A percentile compares a stretch with the other conserved stretches of the same genome.
These are phyloP conservation scores for Diorhabda sublineata DNA, from an alignment of 1,140 invertebrate species.

Conservation along the genomic window DNA sequence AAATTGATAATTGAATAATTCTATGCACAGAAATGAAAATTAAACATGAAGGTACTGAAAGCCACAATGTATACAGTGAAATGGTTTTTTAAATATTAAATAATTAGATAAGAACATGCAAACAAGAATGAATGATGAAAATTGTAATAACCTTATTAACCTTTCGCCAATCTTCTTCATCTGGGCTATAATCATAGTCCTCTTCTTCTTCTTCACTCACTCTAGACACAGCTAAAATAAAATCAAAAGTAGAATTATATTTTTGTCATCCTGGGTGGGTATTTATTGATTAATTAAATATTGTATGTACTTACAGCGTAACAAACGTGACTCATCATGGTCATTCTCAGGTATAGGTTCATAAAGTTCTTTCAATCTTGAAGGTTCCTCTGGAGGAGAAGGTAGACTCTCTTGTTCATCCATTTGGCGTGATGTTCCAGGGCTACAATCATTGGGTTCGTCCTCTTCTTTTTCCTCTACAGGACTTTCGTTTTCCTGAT, in stretches of 20 bases:
- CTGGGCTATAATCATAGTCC: conserved; percentile 70
- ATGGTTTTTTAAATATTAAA: too few relatives aligned
- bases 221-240: conserved; percentile 52
- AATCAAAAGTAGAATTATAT: conserved; percentile 18
- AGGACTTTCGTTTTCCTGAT: conserved; percentile 43
- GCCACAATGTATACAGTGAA: too few relatives aligned
- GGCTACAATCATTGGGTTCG: conserved; percentile 21
- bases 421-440: conserved; percentile 28
- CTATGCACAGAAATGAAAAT: too few relatives aligned
- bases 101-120: too few relatives aligned
- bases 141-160: conserved; percentile 39
- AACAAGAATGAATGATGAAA: not conserved
- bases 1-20: too few relatives aligned
- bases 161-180: conserved; percentile 73
- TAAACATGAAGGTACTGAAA: too few relatives aligned
- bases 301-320: conserved; percentile 37
- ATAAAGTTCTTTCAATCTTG: conserved; percentile 41
- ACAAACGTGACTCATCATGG: conserved; percentile 41
- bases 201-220: conserved; percentile 70
- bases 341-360: conserved; percentile 41
- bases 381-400: conserved; percentile 24
- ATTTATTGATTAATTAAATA: conserved; percentile 14
- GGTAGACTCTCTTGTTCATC: conserved; percentile 38
- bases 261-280: not conserved
- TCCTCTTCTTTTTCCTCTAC: conserved; percentile 41